Evolutionary conservation across 2,797 vertebrate species (phyloP).

Genomic region (Helostoma temminkii): DNA sequence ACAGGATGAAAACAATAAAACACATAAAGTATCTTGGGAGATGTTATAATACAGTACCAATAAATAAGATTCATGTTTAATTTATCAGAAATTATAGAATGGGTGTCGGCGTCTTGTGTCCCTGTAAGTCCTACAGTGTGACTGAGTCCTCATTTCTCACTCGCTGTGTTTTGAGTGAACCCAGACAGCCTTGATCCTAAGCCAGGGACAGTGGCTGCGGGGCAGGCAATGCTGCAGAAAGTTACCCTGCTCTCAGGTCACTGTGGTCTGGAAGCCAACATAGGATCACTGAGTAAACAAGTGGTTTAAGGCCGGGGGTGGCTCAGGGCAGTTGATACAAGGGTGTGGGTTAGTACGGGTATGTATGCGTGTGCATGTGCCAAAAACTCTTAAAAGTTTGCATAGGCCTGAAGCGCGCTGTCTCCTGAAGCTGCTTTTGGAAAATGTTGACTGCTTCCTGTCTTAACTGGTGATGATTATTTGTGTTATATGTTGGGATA

Average conservation of each 20-base stretch:
- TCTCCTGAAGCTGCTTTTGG: conserved; percentile 45
- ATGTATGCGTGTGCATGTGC: conserved; percentile 25
- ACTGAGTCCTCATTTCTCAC: conserved; percentile 20
- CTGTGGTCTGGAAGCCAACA: conserved; percentile 68
- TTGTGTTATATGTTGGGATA: conserved; percentile 27
- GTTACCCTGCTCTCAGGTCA: conserved; percentile 75
- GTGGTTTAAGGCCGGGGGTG: conserved; percentile 52
- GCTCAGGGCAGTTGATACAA: conserved; percentile 43
- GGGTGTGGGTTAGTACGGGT: conserved; percentile 37
- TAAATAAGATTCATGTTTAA: conserved; percentile 22
- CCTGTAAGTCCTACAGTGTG: conserved; percentile 17
- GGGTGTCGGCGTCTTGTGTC: conserved; percentile 2
- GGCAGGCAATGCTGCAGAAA: conserved; percentile 52
- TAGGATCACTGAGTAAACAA: conserved; percentile 71
- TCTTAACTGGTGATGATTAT: conserved; percentile 31
- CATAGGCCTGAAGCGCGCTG: conserved; percentile 4
- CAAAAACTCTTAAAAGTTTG: conserved; percentile 43
- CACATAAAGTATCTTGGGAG: conserved; percentile 14
- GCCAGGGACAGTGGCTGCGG: conserved; percentile 63
- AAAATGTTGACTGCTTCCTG: conserved; percentile 42
- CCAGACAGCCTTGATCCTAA: conserved; percentile 70
- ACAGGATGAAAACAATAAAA: conserved; percentile 26
- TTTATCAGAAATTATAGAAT: conserved; percentile 25
- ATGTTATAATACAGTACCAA: background rate
- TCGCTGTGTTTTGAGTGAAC: conserved; percentile 42